Evolutionary conservation across 23 tunicate species (phyloP).

Genomic region (Trididemnum nubilum): DNA sequence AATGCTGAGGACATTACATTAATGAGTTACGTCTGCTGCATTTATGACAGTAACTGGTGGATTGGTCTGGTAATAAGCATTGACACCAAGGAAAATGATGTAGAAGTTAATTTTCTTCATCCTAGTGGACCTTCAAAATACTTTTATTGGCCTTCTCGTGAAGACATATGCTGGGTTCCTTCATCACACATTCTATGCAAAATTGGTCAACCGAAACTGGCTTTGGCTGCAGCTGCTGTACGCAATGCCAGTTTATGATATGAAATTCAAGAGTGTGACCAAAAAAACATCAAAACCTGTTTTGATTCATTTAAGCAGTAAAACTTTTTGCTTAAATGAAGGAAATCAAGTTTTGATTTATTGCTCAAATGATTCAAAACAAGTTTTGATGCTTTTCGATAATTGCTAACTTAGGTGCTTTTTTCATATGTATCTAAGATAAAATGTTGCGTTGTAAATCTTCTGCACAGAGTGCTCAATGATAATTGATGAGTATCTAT

Average conservation of each 20-base stretch:
- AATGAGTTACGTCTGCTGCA: slow-evolving; percentile 30
- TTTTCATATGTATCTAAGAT: no score
- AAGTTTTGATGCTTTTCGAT: neutral
- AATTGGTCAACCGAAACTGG: slow-evolving; percentile 25
- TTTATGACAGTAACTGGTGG: slow-evolving; percentile 24
- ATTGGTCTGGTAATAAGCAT: slow-evolving; percentile 6
- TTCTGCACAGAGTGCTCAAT: no score
- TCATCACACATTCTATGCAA: slow-evolving; percentile 20
- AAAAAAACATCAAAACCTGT: slow-evolving; percentile 17
- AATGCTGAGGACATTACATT: neutral
- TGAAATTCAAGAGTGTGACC: slow-evolving; percentile 15
- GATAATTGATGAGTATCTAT: no score
- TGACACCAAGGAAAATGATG: neutral
- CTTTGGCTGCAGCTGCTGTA: slow-evolving; percentile 25
- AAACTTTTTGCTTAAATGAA: no score
- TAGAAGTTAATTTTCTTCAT: slow-evolving; percentile 21
- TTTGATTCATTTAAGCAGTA: slow-evolving; percentile 6
- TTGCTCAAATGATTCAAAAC: no score
- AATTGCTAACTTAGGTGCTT: no score
- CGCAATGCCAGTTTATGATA: slow-evolving; percentile 25
- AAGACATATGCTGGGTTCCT: slow-evolving; percentile 27
- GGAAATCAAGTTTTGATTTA: no score
- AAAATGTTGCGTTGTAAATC: no score
- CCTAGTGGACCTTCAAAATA: slow-evolving; percentile 25
- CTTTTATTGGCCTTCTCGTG: slow-evolving; percentile 31